Conservation (phyloP, 2,113 vertebrate species). For the Atrichornis clamosus region DNA sequence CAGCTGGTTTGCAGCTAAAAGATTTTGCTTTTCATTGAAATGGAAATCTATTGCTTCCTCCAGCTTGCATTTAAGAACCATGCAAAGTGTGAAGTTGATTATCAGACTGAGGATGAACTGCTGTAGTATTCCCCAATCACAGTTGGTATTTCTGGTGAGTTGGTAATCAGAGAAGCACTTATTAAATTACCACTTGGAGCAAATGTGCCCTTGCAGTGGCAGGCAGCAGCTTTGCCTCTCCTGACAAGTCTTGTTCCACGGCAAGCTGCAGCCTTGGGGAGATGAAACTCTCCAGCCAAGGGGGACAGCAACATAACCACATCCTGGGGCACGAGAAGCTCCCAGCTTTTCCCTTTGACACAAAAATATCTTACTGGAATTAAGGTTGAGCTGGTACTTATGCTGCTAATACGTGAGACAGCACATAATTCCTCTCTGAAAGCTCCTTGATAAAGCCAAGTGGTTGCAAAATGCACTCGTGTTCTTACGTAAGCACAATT, state of each 20-base stretch:
- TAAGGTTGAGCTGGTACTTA: background rate
- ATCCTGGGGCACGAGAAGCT: background rate
- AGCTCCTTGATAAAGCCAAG: background rate
- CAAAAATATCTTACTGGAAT: background rate
- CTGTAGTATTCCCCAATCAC: background rate
- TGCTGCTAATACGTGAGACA: background rate
- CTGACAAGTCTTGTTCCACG: background rate
- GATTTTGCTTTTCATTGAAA: background rate
- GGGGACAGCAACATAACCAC: background rate
- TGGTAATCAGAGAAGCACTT: background rate
- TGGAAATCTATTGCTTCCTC: slow-evolving; percentile 4
- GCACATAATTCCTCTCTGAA: background rate
- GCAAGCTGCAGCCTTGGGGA: background rate
- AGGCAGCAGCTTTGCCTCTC: background rate
- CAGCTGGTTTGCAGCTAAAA: background rate
- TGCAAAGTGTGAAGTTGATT: background rate
- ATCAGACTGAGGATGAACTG: background rate
- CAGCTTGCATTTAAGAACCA: background rate
- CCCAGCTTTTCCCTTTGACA: background rate
- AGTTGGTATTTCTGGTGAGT: background rate
- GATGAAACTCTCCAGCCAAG: background rate
- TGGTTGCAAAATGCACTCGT: background rate
- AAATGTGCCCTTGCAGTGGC: background rate
- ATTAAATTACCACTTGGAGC: background rate
- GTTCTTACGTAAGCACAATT: background rate